phyloP scores from a whole-genome alignment of 2,797 vertebrate species.

The Meda fulgida region DNA sequence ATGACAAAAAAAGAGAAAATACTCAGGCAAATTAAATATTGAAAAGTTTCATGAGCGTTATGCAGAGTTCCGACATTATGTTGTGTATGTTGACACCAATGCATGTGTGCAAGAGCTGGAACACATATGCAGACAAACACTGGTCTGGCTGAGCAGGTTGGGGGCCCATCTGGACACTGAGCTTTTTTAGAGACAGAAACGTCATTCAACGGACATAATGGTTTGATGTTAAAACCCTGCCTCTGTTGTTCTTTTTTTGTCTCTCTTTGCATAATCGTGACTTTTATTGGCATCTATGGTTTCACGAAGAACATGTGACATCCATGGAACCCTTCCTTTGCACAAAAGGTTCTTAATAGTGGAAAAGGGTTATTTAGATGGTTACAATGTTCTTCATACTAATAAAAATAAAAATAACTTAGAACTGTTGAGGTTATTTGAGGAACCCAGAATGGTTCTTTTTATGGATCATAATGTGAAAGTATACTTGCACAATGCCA shows the following conservation, averaged over 20 bases:
- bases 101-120: not conserved
- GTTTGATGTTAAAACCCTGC: conserved; percentile 56
- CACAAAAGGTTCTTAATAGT: not conserved
- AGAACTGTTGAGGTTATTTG: not conserved
- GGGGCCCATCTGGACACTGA: conserved; percentile 60
- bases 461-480: conserved; percentile 7
- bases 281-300: not conserved
- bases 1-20: conserved; percentile 16
- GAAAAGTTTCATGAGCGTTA: conserved; percentile 21
- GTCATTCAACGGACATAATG: conserved; percentile 39
- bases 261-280: not conserved
- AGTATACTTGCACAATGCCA: not conserved
- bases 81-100: not conserved
- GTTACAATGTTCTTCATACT: too few relatives aligned
- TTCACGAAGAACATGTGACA: not conserved
- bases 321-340: not conserved
- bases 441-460: not conserved
- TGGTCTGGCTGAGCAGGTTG: conserved; percentile 57
- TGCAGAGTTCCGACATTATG: not conserved
- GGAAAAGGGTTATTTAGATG: not conserved
- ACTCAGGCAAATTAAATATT: conserved; percentile 48
- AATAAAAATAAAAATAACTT: too few relatives aligned
- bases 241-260: conserved; percentile 37
- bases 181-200: conserved; percentile 54
- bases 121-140: not conserved